Percentiles rank a stretch among this genome's conserved stretches.
Evolutionary conservation across 2,113 vertebrate genomes (phyloP).

Genomic region (Penelope pileata): DNA sequence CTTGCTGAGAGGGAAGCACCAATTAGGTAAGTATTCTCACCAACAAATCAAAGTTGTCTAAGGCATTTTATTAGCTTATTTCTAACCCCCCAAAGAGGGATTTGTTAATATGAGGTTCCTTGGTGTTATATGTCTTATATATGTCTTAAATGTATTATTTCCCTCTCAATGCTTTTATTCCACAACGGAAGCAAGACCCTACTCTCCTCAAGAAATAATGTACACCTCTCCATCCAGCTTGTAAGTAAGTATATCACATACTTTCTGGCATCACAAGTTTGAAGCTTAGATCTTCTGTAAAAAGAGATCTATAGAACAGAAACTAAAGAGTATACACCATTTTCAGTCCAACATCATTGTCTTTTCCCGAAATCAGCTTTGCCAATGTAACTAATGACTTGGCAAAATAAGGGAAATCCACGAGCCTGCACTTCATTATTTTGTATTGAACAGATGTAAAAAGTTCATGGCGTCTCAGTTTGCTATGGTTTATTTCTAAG

Average conservation of each 20-base stretch:
- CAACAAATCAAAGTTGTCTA: background rate
- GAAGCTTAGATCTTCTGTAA: background rate
- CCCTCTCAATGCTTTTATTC: background rate
- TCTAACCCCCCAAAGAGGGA: background rate
- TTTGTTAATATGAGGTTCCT: background rate
- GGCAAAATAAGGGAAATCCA: constrained; percentile 16
- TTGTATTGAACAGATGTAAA: background rate
- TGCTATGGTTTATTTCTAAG: background rate
- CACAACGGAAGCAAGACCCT: background rate
- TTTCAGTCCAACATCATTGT: background rate
- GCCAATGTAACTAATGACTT: constrained; percentile 23
- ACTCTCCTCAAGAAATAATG: background rate
- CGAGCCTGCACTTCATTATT: background rate
- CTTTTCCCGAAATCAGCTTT: background rate
- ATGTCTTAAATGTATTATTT: background rate
- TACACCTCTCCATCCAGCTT: background rate
- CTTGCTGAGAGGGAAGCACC: background rate
- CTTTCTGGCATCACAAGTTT: background rate
- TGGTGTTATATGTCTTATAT: background rate
- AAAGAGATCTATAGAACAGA: background rate
- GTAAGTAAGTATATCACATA: background rate
- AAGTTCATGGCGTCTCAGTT: background rate
- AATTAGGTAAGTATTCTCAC: background rate
- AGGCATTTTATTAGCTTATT: background rate
- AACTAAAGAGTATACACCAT: background rate